These are phyloP conservation scores for Sturnira hondurensis DNA, from an alignment of 2,113 vertebrate genomes.

Conservation along the genomic window DNA sequence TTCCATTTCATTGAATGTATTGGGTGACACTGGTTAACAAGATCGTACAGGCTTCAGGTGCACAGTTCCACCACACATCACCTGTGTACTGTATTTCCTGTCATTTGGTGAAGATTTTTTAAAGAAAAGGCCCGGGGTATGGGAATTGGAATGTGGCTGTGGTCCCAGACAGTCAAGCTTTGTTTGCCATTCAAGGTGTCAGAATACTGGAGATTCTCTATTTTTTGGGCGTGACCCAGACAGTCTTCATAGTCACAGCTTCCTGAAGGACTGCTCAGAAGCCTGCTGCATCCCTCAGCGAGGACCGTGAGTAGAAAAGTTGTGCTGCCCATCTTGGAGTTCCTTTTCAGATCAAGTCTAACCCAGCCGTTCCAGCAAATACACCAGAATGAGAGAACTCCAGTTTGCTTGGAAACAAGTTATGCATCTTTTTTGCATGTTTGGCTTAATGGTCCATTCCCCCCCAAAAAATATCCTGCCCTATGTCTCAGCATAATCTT, in stretches of 20 bases:
- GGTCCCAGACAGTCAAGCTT: not conserved
- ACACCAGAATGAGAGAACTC: not conserved
- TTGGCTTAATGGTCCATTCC: not conserved
- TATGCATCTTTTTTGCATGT: not conserved
- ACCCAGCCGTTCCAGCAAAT: not conserved
- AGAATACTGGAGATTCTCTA: not conserved
- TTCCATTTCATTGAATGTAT: no score
- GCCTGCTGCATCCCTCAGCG: not conserved
- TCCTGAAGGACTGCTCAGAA: conserved; percentile 34
- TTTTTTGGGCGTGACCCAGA: conserved; percentile 26
- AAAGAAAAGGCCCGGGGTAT: not conserved
- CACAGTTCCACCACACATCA: no score
- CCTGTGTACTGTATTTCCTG: no score
- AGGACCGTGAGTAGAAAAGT: not conserved
- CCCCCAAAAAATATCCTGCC: not conserved
- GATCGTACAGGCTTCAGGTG: no score
- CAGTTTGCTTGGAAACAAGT: not conserved
- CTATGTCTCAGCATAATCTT: not conserved
- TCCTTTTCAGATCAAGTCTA: not conserved
- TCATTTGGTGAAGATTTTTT: not conserved
- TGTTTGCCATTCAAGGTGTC: conserved; percentile 9
- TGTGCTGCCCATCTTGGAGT: not conserved
- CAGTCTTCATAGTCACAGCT: conserved; percentile 14
- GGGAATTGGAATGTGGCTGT: not conserved
- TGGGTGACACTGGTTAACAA: no score